A percentile compares a stretch with the other conserved stretches of the same genome.
phyloP scores from a whole-genome alignment of 92 coral and sea anemone genomes.

The Epizoanthus stellaris region DNA sequence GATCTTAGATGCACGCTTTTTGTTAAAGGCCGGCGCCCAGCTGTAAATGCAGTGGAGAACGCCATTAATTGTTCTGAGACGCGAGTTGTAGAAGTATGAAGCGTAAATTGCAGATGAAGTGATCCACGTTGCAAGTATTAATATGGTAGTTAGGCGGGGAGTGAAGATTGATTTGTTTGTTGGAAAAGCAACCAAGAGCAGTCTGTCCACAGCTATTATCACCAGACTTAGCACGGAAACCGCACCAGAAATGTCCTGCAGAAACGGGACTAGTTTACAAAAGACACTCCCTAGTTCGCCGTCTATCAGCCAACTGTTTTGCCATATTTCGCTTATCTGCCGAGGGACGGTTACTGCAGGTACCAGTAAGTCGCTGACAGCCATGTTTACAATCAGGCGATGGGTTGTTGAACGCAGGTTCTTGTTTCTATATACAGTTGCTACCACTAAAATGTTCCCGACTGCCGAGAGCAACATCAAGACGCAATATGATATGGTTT shows the following conservation, averaged over 20 bases:
- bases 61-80: constrained; percentile 3
- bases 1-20: constrained; percentile 14
- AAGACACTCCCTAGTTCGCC: constrained; percentile 9
- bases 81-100: constrained; percentile 28
- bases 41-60: background rate
- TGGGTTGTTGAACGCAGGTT: constrained; percentile 35
- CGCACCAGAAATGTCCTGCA: constrained; percentile 35
- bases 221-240: constrained; percentile 36
- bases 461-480: background rate
- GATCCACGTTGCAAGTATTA: constrained; percentile 22
- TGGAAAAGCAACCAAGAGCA: constrained; percentile 7
- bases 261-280: constrained; percentile 27
- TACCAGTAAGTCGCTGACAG: constrained; percentile 19
- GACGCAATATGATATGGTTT: constrained; percentile 9
- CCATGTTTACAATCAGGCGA: constrained; percentile 34
- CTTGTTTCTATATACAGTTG: constrained; percentile 31
- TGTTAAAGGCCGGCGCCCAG: constrained; percentile 38
- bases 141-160: background rate
- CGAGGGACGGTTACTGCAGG: constrained; percentile 16
- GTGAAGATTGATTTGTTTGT: constrained; percentile 14
- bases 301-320: background rate
- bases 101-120: constrained; percentile 22
- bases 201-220: constrained; percentile 25
- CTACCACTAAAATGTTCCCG: constrained; percentile 17
- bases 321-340: constrained; percentile 24